Evolutionary conservation across 2,797 vertebrate species (phyloP).

Genomic region (Scleropages formosus): DNA sequence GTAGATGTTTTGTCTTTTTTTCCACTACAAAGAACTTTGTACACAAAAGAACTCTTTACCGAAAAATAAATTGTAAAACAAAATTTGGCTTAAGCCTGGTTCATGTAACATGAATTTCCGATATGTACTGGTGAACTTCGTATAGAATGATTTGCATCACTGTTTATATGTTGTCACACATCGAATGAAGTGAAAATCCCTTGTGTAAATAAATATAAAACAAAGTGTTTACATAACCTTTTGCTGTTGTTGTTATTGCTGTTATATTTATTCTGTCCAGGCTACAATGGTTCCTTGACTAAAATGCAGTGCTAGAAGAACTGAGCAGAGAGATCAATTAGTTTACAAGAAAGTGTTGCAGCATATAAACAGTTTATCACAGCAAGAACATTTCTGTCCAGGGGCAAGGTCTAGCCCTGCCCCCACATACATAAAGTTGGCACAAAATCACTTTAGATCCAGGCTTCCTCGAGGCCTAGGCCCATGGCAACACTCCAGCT

Average conservation of each 20-base stretch:
- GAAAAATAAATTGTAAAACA: too few species aligned
- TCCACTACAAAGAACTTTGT: too few species aligned
- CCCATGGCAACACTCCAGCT: conserved; percentile 14
- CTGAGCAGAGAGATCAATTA: conserved; percentile 8
- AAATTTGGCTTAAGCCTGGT: too few species aligned
- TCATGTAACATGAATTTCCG: too few species aligned
- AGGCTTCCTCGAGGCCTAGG: conserved; percentile 12
- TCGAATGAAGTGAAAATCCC: neutral
- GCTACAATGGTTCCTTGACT: too few species aligned
- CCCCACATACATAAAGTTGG: conserved; percentile 6
- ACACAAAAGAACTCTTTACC: too few species aligned
- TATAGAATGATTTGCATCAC: too few species aligned
- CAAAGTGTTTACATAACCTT: too few species aligned
- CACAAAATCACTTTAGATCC: neutral
- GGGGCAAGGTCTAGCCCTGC: conserved; percentile 11
- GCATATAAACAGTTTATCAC: neutral
- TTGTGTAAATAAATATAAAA: neutral
- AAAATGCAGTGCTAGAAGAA: neutral
- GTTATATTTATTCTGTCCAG: too few species aligned
- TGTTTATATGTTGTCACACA: neutral
- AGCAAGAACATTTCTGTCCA: conserved; percentile 4
- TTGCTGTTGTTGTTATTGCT: too few species aligned
- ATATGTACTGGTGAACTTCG: too few species aligned
- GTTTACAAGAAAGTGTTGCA: neutral
- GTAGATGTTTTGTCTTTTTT: too few species aligned